phyloP scores from a whole-genome alignment of 2,888 invertebrate species.

The Drosophila acutilabella region DNA sequence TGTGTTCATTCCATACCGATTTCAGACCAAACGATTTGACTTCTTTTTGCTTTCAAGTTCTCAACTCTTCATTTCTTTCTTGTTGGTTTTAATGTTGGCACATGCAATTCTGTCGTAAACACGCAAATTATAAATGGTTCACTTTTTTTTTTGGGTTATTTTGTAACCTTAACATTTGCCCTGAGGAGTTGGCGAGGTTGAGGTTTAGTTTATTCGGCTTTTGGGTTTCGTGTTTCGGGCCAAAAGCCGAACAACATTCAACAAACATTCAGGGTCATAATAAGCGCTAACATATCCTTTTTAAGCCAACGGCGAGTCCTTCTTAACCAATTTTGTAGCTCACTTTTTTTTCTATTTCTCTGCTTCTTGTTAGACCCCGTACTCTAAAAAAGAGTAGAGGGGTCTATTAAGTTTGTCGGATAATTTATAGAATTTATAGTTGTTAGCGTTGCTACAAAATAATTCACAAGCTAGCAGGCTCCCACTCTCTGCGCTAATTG shows the following conservation, averaged over 20 bases:
- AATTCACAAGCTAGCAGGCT: too few species aligned
- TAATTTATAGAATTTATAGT: too few species aligned
- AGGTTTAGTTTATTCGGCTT: slow-evolving; percentile 13
- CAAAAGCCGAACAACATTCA: slow-evolving; percentile 25
- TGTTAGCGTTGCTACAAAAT: too few species aligned
- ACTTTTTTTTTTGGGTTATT: slow-evolving; percentile 12
- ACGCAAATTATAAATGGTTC: slow-evolving; percentile 68
- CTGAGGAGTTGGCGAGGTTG: slow-evolving; percentile 28
- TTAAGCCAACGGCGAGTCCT: slow-evolving; percentile 19
- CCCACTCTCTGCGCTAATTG: too few species aligned
- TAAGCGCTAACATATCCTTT: slow-evolving; percentile 44
- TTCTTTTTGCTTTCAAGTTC: slow-evolving; percentile 14
- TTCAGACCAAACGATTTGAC: background rate
- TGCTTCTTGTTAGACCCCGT: too few species aligned
- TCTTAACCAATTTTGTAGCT: slow-evolving; percentile 38
- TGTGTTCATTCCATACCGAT: slow-evolving; percentile 12
- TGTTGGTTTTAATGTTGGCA: slow-evolving; percentile 31
- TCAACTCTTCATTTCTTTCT: slow-evolving; percentile 2
- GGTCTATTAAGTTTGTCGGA: too few species aligned
- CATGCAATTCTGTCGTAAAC: slow-evolving; percentile 71
- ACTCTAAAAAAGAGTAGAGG: too few species aligned
- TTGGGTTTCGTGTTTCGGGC: slow-evolving; percentile 11
- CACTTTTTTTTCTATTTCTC: slow-evolving; percentile 13
- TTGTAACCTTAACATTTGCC: slow-evolving; percentile 69
- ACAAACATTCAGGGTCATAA: slow-evolving; percentile 50